A percentile compares a stretch with the other conserved stretches of the same genome.
Conservation (phyloP, 2,113 vertebrate species). For the Meleagris gallopavo region DNA sequence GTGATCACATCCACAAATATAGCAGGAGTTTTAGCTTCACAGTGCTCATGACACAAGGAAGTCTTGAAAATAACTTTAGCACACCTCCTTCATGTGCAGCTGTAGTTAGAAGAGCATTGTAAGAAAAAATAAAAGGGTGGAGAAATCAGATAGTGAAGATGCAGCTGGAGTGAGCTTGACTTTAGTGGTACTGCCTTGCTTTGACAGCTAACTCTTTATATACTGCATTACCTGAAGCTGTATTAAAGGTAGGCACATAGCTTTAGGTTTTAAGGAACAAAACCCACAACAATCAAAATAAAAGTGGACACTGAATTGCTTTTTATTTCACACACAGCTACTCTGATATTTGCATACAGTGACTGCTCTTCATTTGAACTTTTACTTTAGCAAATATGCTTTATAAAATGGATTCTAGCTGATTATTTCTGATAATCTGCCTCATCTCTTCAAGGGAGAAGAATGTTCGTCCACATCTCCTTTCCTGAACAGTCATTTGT, state of each 20-base stretch:
- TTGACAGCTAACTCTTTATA: background rate
- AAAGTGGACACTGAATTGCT: background rate
- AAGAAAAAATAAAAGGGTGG: background rate
- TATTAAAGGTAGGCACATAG: background rate
- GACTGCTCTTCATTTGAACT: background rate
- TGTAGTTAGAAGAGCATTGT: background rate
- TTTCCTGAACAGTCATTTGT: background rate
- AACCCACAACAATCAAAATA: background rate
- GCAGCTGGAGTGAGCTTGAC: background rate
- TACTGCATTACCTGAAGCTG: background rate
- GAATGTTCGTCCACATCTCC: background rate
- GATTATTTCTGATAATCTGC: background rate
- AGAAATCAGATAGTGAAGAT: constrained; percentile 1
- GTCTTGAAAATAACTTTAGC: background rate
- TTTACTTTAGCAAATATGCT: background rate
- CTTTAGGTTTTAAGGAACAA: background rate
- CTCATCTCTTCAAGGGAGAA: background rate
- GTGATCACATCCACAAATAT: background rate
- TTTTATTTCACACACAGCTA: background rate
- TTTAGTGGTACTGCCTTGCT: background rate
- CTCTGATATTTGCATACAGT: background rate
- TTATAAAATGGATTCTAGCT: background rate
- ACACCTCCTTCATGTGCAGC: background rate
- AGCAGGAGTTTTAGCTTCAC: background rate
- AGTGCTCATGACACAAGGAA: background rate